phyloP scores from a whole-genome alignment of 1,140 invertebrate genomes.

The Eueides isabella region DNA sequence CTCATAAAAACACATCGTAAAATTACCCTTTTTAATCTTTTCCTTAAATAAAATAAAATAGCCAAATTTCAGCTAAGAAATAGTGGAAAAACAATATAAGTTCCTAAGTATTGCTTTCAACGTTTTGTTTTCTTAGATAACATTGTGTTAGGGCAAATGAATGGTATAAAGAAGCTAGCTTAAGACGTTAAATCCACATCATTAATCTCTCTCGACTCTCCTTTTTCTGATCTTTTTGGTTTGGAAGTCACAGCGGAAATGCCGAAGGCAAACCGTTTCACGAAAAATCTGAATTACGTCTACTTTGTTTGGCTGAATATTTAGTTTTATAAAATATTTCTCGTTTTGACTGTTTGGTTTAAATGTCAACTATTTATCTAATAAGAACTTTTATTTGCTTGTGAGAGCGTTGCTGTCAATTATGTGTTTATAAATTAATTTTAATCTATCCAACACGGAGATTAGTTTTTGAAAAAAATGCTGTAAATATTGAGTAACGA shows the following conservation, averaged over 20 bases:
- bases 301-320: background rate
- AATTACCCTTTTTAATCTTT: background rate
- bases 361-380: constrained; percentile 8
- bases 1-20: too few relatives aligned
- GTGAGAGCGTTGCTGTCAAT: background rate
- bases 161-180: constrained; percentile 32
- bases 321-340: background rate
- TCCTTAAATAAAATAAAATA: background rate
- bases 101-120: background rate
- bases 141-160: constrained; percentile 15
- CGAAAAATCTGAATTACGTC: constrained; percentile 16
- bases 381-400: constrained; percentile 3
- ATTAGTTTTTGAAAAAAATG: background rate
- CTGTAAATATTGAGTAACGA: background rate
- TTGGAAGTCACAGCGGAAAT: background rate
- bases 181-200: constrained; percentile 30
- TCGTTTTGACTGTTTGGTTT: background rate
- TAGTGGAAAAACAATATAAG: background rate
- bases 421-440: background rate
- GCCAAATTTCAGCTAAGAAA: background rate
- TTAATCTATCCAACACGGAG: background rate
- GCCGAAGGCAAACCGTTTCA: constrained; percentile 11
- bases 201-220: constrained; percentile 32
- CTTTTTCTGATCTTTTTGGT: constrained; percentile 6
- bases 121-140: background rate